These are phyloP conservation scores for Chaenogobius annularis DNA, from an alignment of 2,113 vertebrate genomes.

Conservation along the genomic window DNA sequence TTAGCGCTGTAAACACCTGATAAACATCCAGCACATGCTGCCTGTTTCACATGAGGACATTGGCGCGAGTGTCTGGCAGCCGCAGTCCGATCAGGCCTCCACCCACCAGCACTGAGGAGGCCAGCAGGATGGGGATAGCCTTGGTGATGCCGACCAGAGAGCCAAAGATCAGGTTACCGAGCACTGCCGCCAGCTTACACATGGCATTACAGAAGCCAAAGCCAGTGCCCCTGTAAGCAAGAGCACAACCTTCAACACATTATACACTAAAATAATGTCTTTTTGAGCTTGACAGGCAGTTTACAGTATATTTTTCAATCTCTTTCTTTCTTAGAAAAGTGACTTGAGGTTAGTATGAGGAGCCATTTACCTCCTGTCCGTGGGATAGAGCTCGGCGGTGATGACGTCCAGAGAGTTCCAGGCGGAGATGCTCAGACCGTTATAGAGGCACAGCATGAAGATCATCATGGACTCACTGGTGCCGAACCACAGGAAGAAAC, in stretches of 20 bases:
- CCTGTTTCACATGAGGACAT: constrained; percentile 89
- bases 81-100: constrained; percentile 91
- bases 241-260: not conserved
- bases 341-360: no score
- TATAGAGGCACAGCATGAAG: constrained; percentile 97
- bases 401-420: constrained; percentile 99
- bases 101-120: constrained; percentile 91
- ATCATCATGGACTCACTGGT: constrained; percentile 99
- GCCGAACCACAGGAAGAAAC: constrained; percentile 98
- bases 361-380: constrained; percentile 85
- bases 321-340: no score
- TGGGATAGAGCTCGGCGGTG: constrained; percentile 94
- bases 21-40: constrained; percentile 22
- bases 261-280: not conserved
- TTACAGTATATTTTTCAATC: no score
- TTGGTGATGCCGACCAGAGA: constrained; percentile 96
- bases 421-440: constrained; percentile 95
- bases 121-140: constrained; percentile 94
- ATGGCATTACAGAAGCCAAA: constrained; percentile 97
- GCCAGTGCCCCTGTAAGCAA: constrained; percentile 88
- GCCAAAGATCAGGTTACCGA: constrained; percentile 95
- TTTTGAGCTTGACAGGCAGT: no score
- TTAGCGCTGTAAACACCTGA: constrained; percentile 52
- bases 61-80: constrained; percentile 91
- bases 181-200: constrained; percentile 91